Evolutionary conservation across 2,888 invertebrate genomes (phyloP).

Genomic region (Hoplodrina ambigua): DNA sequence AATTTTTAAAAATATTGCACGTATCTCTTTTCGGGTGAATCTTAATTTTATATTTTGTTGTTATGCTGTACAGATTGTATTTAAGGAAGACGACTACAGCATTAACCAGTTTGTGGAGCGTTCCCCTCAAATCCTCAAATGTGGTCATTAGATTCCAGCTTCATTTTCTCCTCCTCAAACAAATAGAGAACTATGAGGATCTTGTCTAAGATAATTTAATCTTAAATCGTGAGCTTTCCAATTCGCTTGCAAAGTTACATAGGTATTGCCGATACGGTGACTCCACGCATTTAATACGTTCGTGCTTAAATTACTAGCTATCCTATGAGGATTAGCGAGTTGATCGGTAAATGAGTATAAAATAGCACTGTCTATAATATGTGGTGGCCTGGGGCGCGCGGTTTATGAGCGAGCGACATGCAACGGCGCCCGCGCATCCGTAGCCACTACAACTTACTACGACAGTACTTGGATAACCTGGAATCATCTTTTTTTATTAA

Average conservation of each 20-base stretch:
- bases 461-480: background rate
- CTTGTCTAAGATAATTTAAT: background rate
- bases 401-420: slow-evolving; percentile 65
- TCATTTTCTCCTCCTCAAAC: background rate
- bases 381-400: slow-evolving; percentile 54
- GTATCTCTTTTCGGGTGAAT: slow-evolving; percentile 33
- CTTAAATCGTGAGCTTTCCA: background rate
- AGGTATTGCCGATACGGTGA: slow-evolving; percentile 23
- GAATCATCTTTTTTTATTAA: background rate
- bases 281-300: slow-evolving; percentile 20
- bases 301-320: slow-evolving; percentile 29
- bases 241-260: slow-evolving; percentile 6
- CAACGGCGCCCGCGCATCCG: slow-evolving; percentile 64
- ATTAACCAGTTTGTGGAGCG: background rate
- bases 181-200: background rate
- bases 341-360: slow-evolving; percentile 52
- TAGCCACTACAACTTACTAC: slow-evolving; percentile 11
- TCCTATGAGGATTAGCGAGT: slow-evolving; percentile 24
- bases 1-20: slow-evolving; percentile 35
- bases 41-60: slow-evolving; percentile 6
- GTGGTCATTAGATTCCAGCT: background rate
- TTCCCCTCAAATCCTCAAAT: no score
- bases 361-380: slow-evolving; percentile 42
- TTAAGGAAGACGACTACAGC: no score
- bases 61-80: background rate